phyloP scores from a whole-genome alignment of 2,113 vertebrate genomes.

The Struthio camelus region DNA sequence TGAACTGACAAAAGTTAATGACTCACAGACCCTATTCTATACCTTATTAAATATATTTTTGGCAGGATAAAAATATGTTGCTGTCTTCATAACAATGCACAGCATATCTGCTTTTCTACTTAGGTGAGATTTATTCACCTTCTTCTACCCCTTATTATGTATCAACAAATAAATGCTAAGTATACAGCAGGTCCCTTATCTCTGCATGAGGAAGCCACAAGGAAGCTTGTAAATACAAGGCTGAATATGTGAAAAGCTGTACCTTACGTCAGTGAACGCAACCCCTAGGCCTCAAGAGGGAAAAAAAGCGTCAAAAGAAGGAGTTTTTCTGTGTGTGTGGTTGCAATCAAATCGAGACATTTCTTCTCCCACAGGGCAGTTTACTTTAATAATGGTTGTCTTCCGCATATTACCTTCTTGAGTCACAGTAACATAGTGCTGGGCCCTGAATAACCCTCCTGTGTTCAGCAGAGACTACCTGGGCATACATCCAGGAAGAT shows the following conservation, averaged over 20 bases:
- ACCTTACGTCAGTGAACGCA: not conserved
- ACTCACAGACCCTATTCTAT: not conserved
- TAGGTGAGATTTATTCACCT: not conserved
- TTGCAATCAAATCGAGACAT: not conserved
- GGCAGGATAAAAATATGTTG: not conserved
- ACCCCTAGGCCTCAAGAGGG: not conserved
- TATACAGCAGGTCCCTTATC: not conserved
- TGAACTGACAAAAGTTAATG: not conserved
- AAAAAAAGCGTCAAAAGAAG: not conserved
- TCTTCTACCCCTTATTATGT: not conserved
- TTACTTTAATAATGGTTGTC: not conserved
- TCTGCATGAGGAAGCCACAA: not conserved
- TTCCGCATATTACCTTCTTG: rapidly evolving
- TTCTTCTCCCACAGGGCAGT: not conserved
- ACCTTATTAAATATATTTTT: not conserved
- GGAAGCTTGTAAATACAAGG: not conserved
- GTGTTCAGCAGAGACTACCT: not conserved
- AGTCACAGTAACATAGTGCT: not conserved
- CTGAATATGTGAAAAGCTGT: not conserved
- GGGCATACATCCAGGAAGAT: not conserved
- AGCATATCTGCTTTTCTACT: not conserved
- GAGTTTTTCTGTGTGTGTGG: not conserved
- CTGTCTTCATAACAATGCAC: not conserved
- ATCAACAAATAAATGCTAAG: not conserved
- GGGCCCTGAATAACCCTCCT: not conserved